Conservation (phyloP, 2,888 invertebrate species). For the Chrysolina haemoptera region DNA sequence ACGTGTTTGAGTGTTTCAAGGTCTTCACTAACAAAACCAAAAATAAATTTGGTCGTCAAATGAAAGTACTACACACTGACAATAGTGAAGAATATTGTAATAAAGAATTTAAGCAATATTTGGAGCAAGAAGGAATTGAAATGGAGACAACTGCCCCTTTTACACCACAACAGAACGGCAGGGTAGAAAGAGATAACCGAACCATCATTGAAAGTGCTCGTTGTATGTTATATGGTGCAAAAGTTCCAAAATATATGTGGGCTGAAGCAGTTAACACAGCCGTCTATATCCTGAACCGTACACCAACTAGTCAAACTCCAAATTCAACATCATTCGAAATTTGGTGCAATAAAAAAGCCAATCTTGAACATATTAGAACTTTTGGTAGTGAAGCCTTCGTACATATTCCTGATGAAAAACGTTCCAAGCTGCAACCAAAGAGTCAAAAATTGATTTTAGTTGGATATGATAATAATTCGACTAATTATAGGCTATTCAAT, state of each 20-base stretch:
- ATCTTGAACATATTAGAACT: slow-evolving; percentile 19
- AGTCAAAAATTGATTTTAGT: slow-evolving; percentile 30
- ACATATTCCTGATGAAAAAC: slow-evolving; percentile 23
- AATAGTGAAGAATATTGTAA: slow-evolving; percentile 34
- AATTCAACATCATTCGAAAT: slow-evolving; percentile 28
- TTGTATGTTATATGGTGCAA: slow-evolving; percentile 17
- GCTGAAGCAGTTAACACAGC: slow-evolving; percentile 20
- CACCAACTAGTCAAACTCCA: slow-evolving; percentile 25
- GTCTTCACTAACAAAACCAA: slow-evolving; percentile 33
- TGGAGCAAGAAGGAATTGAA: slow-evolving; percentile 18
- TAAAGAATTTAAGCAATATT: slow-evolving; percentile 13
- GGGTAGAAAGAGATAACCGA: slow-evolving; percentile 21
- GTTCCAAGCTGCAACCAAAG: slow-evolving; percentile 32
- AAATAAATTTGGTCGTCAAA: slow-evolving; percentile 39
- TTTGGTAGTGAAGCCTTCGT: slow-evolving; percentile 33
- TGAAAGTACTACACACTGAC: slow-evolving; percentile 37
- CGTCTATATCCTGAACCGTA: slow-evolving; percentile 30
- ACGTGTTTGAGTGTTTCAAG: slow-evolving; percentile 41
- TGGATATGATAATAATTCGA: slow-evolving; percentile 31
- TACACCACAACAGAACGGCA: slow-evolving; percentile 30
- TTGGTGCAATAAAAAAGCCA: slow-evolving; percentile 27
- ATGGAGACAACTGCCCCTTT: slow-evolving; percentile 16
- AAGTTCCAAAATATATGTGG: slow-evolving; percentile 23
- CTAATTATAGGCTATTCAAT: slow-evolving; percentile 28
- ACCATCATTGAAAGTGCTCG: slow-evolving; percentile 32